A percentile compares a stretch with the other conserved stretches of the same genome.
Evolutionary conservation across 2,113 vertebrate genomes (phyloP).

Genomic region (Oryzias javanicus): DNA sequence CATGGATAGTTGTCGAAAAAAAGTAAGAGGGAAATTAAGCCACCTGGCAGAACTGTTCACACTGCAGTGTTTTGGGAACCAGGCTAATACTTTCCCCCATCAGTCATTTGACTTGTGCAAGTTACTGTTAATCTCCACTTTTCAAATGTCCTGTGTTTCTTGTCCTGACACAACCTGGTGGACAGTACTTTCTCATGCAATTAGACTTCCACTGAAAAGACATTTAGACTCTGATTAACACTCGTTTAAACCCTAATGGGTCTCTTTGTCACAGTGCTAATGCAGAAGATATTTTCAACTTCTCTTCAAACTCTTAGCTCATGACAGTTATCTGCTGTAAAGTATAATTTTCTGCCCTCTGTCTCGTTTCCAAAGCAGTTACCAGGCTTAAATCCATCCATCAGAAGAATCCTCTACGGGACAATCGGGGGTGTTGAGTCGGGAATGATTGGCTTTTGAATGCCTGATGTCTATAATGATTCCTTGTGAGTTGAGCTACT

Average conservation of each 20-base stretch:
- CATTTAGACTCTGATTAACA: slow-evolving; percentile 34
- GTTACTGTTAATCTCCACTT: too few species aligned
- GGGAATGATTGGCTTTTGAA: slow-evolving; percentile 42
- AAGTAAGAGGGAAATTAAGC: too few species aligned
- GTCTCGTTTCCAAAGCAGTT: slow-evolving; percentile 37
- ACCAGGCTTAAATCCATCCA: slow-evolving; percentile 25
- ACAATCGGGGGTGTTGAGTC: slow-evolving; percentile 6
- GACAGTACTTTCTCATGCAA: too few species aligned
- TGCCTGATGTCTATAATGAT: slow-evolving; percentile 27
- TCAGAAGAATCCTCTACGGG: slow-evolving; percentile 33
- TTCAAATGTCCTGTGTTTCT: too few species aligned
- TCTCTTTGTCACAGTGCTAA: slow-evolving; percentile 7
- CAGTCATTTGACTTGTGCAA: too few species aligned
- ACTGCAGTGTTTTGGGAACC: too few species aligned
- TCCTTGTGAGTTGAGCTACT: slow-evolving; percentile 23
- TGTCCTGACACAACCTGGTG: too few species aligned
- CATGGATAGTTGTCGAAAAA: too few species aligned
- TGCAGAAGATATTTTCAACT: slow-evolving; percentile 30
- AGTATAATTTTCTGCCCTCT: not conserved
- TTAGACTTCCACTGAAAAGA: slow-evolving; percentile 5
- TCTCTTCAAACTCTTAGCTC: slow-evolving; percentile 20
- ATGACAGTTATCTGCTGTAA: slow-evolving; percentile 32
- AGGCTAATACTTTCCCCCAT: too few species aligned
- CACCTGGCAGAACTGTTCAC: too few species aligned
- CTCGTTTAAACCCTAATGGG: slow-evolving; percentile 26